Conservation (phyloP, 1,140 invertebrate species). For the Drosophila subobscura region DNA sequence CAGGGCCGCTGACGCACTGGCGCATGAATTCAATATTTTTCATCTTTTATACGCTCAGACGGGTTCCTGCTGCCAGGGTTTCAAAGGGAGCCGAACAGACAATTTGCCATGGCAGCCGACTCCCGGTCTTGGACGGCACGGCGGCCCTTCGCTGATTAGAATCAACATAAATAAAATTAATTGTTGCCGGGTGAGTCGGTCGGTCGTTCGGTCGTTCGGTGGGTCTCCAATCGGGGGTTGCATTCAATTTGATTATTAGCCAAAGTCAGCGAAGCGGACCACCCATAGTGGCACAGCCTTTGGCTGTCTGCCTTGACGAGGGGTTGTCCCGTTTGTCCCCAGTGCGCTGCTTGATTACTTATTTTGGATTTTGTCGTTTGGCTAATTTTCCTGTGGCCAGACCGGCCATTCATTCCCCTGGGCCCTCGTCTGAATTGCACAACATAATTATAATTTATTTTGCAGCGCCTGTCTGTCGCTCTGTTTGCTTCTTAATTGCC, state of each 20-base stretch:
- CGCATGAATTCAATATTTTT: constrained; percentile 67
- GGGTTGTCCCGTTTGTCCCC: background rate
- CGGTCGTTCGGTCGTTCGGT: background rate
- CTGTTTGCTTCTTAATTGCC: constrained; percentile 66
- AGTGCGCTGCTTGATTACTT: constrained; percentile 27
- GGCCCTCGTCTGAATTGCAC: constrained; percentile 29
- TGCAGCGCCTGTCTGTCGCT: constrained; percentile 45
- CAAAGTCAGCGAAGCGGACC: constrained; percentile 26
- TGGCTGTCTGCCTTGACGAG: constrained; percentile 1
- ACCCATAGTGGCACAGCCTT: too few species aligned
- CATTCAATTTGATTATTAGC: constrained; percentile 82
- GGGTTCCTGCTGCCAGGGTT: constrained; percentile 19
- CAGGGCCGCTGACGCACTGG: constrained; percentile 21
- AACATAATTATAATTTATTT: constrained; percentile 75
- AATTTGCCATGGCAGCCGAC: constrained; percentile 55
- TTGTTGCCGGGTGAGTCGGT: constrained; percentile 66
- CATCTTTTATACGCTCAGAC: constrained; percentile 40
- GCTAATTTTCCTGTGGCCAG: constrained; percentile 57
- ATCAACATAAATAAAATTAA: constrained; percentile 82
- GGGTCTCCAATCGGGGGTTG: constrained; percentile 49
- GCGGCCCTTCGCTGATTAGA: constrained; percentile 66
- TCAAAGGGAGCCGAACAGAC: constrained; percentile 17
- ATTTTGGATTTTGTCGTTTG: constrained; percentile 41
- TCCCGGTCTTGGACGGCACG: constrained; percentile 12
- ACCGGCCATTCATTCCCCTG: constrained; percentile 26